phyloP scores from a whole-genome alignment of 2,113 vertebrate species.

The Psittacula cyanocephala region DNA sequence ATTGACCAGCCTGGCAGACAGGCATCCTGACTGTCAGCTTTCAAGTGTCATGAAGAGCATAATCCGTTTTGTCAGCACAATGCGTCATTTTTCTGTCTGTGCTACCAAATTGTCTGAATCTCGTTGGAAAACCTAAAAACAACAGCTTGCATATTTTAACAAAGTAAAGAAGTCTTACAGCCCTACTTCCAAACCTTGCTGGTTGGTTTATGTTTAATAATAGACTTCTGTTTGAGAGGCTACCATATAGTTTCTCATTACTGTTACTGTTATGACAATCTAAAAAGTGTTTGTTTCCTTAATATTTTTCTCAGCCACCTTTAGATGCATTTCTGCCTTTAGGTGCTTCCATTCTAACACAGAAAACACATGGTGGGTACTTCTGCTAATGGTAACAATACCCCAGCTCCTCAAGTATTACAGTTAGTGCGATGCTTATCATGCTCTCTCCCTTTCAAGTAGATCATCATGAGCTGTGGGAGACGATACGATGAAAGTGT shows the following conservation, averaged over 20 bases:
- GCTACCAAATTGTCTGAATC: not conserved
- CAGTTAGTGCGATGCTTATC: not conserved
- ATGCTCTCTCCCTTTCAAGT: not conserved
- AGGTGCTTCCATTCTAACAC: not conserved
- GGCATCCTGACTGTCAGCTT: not conserved
- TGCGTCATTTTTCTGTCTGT: not conserved
- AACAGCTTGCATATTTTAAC: not conserved
- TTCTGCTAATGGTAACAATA: not conserved
- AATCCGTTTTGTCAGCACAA: not conserved
- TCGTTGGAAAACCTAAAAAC: not conserved
- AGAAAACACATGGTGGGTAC: not conserved
- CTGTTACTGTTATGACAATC: constrained; percentile 68
- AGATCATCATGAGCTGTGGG: not conserved
- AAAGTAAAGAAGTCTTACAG: not conserved
- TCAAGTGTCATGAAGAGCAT: fast-evolving
- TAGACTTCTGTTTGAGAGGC: not conserved
- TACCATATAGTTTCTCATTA: constrained; percentile 74
- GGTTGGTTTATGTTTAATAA: not conserved
- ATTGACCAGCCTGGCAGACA: not conserved
- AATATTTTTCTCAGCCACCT: not conserved
- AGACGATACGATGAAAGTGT: fast-evolving
- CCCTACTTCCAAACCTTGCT: not conserved
- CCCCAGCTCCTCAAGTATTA: not conserved
- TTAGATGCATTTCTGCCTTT: not conserved
- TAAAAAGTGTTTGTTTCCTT: constrained; percentile 70